Evolutionary conservation across 2,113 vertebrate species (phyloP), one percentile per base, ranked within the genome.

Genomic region (Motacilla tschutschensis): DNA sequence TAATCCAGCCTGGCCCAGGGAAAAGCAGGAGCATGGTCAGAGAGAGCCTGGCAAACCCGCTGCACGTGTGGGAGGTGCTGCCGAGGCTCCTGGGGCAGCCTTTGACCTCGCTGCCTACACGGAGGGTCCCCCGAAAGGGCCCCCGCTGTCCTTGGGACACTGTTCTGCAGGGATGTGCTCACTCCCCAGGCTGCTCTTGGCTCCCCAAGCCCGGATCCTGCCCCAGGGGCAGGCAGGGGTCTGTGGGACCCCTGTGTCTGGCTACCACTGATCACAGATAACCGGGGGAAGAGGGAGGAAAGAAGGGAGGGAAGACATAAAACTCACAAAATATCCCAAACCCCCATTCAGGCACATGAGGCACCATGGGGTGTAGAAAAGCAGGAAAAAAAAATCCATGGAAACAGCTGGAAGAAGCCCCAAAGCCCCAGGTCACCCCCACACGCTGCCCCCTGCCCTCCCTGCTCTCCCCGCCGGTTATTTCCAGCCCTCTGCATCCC

Each of bases 1-100:
- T 90, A 91, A 91, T 84, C 89, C 91, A 91, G 72, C 83, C 69
- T 14, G 83, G 93, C 58, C 78, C 89, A 28, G 74, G 54, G 71
- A 90, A 53, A 81, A 83, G 81, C 50, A 17, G 70, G 16, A 86
- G 66, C 5, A 3, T 1, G 57, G 74, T 80, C 70, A 74, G 50
- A 74, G 18, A n/a, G 36, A 14, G 47, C 69, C 76, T 70, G 73
- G 69, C 83, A 64, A 91, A 85, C 51, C 70, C 83, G 4, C 5
- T 17, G 51, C 65, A 20, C 4, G 10, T 59, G 86, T 59, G 80
- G 69, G 57, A 62, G 40, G 40, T 3, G 79, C 88, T 14, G 58
- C 78, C 7, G 10, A 3, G 64, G 55, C 6, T 76, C 53, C 70
- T 18, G 5, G 33, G 70, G 78, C 69, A 67, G 70, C 18, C 47